A percentile compares a stretch with the other conserved stretches of the same genome.
Conservation (phyloP, 2,797 vertebrate species). For the Tiaroga cobitis region DNA sequence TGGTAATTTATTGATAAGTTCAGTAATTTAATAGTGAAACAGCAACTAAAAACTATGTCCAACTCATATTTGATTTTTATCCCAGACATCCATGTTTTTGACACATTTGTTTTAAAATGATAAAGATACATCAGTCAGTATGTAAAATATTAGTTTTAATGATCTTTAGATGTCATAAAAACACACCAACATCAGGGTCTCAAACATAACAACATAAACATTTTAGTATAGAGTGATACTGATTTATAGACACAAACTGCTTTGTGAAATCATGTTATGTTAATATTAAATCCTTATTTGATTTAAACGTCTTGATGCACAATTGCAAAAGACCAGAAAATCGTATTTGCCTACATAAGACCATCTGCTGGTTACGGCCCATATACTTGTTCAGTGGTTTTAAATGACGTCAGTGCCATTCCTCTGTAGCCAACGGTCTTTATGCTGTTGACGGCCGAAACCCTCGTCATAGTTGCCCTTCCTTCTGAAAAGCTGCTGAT, state of each 20-base stretch:
- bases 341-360: not conserved
- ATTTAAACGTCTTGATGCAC: not conserved
- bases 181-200: not conserved
- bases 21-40: not conserved
- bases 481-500: slow-evolving; percentile 80
- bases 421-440: slow-evolving; percentile 72
- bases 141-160: not conserved
- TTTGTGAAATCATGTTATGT: slow-evolving; percentile 15
- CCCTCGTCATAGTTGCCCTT: slow-evolving; percentile 82
- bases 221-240: not conserved
- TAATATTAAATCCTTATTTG: not conserved
- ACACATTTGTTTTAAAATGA: not conserved
- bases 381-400: slow-evolving; percentile 2
- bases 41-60: not conserved
- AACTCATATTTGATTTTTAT: not conserved
- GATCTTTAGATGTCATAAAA: not conserved
- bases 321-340: not conserved
- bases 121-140: not conserved
- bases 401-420: slow-evolving; percentile 59
- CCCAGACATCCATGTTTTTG: not conserved
- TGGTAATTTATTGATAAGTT: not conserved
- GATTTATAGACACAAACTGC: not conserved
- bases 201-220: not conserved
- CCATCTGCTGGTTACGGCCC: slow-evolving; percentile 6
- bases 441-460: slow-evolving; percentile 77